Percentiles rank a stretch among this genome's conserved stretches.
phyloP scores from a whole-genome alignment of 2,113 vertebrate genomes.

The Barnardius zonarius region DNA sequence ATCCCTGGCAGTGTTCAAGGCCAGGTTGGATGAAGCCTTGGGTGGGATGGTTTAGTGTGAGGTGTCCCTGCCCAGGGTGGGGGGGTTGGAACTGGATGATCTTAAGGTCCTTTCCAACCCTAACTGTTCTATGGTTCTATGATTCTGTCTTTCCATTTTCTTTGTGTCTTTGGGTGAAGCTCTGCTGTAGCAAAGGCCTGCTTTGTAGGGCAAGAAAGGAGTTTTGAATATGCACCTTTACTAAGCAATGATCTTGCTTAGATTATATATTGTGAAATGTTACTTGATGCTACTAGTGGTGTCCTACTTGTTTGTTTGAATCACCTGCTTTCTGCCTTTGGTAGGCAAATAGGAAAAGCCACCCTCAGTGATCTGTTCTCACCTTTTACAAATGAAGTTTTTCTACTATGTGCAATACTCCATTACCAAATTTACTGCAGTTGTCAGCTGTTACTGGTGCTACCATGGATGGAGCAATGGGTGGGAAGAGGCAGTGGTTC shows the following conservation, averaged over 20 bases:
- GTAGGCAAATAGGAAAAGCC: background rate
- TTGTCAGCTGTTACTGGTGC: background rate
- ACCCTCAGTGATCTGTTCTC: accelerated
- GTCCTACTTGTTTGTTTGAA: background rate
- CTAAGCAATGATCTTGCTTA: background rate
- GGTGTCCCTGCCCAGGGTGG: too few species aligned
- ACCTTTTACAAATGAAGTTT: background rate
- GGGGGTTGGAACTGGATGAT: too few species aligned
- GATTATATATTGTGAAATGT: background rate
- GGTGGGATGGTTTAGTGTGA: too few species aligned
- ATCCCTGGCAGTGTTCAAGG: too few species aligned
- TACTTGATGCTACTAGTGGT: background rate
- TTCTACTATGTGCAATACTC: background rate
- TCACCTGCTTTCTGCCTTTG: background rate
- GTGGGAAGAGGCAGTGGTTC: background rate
- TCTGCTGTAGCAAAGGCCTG: background rate
- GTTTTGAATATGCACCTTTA: background rate
- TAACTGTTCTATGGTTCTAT: too few species aligned
- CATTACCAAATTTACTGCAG: background rate
- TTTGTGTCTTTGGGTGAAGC: background rate
- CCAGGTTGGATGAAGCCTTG: too few species aligned
- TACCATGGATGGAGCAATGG: background rate
- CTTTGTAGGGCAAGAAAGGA: background rate
- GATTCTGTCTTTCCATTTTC: background rate
- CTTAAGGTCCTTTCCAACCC: too few species aligned